Base-by-base conservation (phyloP, 1,140 invertebrate species). In the Lasaia peninsularis region DNA sequence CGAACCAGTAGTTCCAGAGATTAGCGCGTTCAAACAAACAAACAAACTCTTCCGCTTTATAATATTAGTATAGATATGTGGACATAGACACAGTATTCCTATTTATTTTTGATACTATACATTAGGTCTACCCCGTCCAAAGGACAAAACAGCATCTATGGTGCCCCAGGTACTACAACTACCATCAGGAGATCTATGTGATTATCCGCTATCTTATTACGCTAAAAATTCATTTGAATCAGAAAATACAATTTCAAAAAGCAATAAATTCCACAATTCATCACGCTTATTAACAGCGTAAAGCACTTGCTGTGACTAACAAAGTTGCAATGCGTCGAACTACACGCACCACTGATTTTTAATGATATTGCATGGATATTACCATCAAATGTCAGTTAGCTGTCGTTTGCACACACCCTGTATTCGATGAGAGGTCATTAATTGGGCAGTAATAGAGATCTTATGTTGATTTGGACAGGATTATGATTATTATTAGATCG, bases 281-380 rank as follows among this genome's bases (percentile, higher is more conserved):
- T 75, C 71, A 78, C 65, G 78, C 71, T 64, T 75, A 78, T 79
- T 79, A 75, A 68, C 62, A 68, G 58, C 63, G 65, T 74, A 75
- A 56, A 71, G 67, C 37, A 20, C 18, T 44, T 35, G 40, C 12
- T 52, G 49, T 71, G 73, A 74, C 74, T 70, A 65, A 71, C 65
- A 69, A 73, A 77, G 73, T 78, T 58, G 60, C 71, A 64, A 74
- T 67, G 68, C 63, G 71, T 67, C 55, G 48, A 49, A 18, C 34
- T 10, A 63, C 54, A 24, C 67, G 78, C 74, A 68, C 58, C 67
- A 57, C 49, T 75, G 75, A 54, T 68, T 77, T 78, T 71, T 75
- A 78, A 75, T 74, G 75, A 63, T 77, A 73, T 63, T 71, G 69
- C 62, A 66, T 66, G 63, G 61, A 70, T 63, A 71, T 75, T 72